Evolutionary conservation across 2,888 invertebrate genomes (phyloP).

Genomic region (Osedax fenrisi): DNA sequence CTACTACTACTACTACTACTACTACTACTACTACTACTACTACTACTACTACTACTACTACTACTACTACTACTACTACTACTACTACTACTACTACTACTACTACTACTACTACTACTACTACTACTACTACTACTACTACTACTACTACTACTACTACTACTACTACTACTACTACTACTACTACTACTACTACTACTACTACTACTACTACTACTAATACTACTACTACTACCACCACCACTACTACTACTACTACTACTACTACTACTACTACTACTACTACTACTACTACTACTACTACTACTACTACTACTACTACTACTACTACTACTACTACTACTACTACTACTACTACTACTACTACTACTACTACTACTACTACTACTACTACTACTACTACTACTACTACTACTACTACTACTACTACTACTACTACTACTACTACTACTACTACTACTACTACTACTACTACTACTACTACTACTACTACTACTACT

Average conservation of each 20-base stretch:
- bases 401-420: conserved; percentile 14
- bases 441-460: conserved; percentile 14
- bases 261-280: conserved; percentile 24
- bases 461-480: conserved; percentile 2
- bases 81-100: background rate
- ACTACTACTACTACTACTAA: no score
- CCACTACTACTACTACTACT: conserved; percentile 21
- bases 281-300: conserved; percentile 12
- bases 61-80: conserved; percentile 12
- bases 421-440: conserved; percentile 18
- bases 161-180: conserved; percentile 3
- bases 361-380: no score
- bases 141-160: conserved; percentile 6
- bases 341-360: no score
- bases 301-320: no score
- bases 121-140: conserved; percentile 4
- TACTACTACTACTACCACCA: conserved; percentile 21
- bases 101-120: conserved; percentile 9
- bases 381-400: background rate
- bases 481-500: conserved; percentile 2
- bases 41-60: conserved; percentile 18
- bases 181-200: conserved; percentile 13
- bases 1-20: conserved; percentile 3
- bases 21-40: conserved; percentile 14
- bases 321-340: background rate